Base-by-base conservation (phyloP, 2,797 vertebrate genomes). In the Setipinna tenuifilis region DNA sequence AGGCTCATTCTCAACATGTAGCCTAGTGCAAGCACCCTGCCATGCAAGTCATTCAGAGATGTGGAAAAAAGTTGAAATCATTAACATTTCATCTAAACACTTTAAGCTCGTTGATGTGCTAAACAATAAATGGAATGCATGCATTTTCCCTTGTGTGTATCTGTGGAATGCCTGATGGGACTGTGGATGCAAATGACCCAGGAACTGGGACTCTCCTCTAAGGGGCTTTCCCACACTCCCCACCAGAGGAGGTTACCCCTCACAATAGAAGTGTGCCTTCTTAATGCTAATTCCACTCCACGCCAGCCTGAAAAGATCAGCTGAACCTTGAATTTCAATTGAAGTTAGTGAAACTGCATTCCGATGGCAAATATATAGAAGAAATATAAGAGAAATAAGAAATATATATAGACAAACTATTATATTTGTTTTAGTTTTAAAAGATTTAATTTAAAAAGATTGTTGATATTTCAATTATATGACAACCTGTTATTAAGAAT, bases 211-310 rank as follows among this genome's bases (percentile, higher is more conserved):
- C 75, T 89, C 86, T 86, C 83, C 81, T 78, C 85, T 89, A 84
- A 86, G 84, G 88, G 87, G 86, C 50, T 91, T 91, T 91, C 89
- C 87, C 91, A 91, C 90, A 89, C 89, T 85, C 58, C 35, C 71
- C 71, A 7, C 71, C 35, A 44, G 31, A 35, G 19, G 35, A 44
- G 17, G 6, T 78, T 78, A 6, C 19, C 19, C 6, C 19, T 78
- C 83, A 91, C 88, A 89, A 90, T 84, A 84, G 84, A 87, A 84
- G 86, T 91, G 89, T 90, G 89, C 65, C 88, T 84, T 78, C 59
- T 82, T 41, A 58, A 86, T 57, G 65, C 28, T 85, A 85, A 86
- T 83, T 23, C 61, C 75, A 23, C 12, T 6, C 81, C 31, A 21
- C 6, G 6, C 16, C 1, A 21, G 25, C 17, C 68, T 75, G 28